These are phyloP conservation scores for Ornithoptera alexandrae DNA, from an alignment of 2,888 invertebrate genomes.

Conservation along the genomic window DNA sequence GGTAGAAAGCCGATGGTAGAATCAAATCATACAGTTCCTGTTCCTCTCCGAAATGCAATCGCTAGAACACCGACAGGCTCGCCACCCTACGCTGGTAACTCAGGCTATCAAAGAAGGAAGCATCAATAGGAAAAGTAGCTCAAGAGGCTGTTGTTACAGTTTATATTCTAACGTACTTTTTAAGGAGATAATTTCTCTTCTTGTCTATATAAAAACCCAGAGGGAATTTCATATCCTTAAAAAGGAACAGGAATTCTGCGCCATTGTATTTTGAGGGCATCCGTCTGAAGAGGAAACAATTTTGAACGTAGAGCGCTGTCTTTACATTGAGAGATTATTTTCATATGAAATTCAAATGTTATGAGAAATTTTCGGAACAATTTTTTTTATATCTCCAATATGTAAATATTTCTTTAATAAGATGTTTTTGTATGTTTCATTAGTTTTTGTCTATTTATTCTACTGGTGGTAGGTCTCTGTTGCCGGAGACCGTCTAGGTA, in stretches of 20 bases:
- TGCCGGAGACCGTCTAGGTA: no score
- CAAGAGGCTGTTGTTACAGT: background rate
- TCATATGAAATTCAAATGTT: constrained; percentile 34
- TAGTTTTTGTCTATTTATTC: no score
- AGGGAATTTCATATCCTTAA: constrained; percentile 30
- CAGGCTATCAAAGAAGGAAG: background rate
- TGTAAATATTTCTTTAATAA: background rate
- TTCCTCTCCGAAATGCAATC: no score
- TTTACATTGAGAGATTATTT: constrained; percentile 1
- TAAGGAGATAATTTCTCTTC: background rate
- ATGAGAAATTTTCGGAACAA: constrained; percentile 26
- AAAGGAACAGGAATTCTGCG: constrained; percentile 35
- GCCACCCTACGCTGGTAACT: no score
- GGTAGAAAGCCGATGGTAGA: no score
- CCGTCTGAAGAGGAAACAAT: constrained; percentile 54
- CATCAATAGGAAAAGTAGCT: background rate
- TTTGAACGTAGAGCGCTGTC: constrained; percentile 46
- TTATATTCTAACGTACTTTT: background rate
- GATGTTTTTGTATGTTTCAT: background rate
- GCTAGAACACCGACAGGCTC: no score
- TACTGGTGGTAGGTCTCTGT: no score
- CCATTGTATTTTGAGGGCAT: constrained; percentile 40
- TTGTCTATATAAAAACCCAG: background rate
- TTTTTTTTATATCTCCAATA: constrained; percentile 21
- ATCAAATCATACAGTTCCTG: no score